Evolutionary conservation across 1,140 invertebrate genomes (phyloP), one percentile per base, ranked within the genome.

Genomic region (Drosophila ercepeae): DNA sequence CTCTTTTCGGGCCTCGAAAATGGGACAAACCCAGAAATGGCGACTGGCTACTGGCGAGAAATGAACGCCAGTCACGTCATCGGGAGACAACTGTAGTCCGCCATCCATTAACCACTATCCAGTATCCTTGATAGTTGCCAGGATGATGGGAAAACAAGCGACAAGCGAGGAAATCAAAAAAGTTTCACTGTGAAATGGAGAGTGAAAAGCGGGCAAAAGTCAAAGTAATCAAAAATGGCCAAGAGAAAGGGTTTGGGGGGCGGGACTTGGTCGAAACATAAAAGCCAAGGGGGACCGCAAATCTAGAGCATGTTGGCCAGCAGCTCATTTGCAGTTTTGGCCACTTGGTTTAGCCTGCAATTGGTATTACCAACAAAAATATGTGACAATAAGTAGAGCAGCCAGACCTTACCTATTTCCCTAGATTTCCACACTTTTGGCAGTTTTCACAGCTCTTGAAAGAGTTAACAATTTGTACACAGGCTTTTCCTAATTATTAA

Each of bases 41-140:
- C 32, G 9, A 34, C 32, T 25, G 7, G n/a, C 5, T 4, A 25
- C 23, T 25, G 23, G 23, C 5, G 23, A 25, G 11, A 58, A 77
- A 83, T 75, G 59, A 50, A 58, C 44, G 46, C 42, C 27, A 68
- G 75, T 79, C 79, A 79, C 76, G 71, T 86, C 65, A 84, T 18
- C 18, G 58, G 27, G 50, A 21, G 52, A 75, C 72, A 75, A 67
- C 46, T 53, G 61, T 52, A 67, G 34, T 42, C n/a, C 53, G 16
- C 13, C 4, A 4, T 13, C 36, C 13, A 41, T 14, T 16, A 16
- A 16, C 4, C 44, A 3, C 34, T 19, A 8, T 18, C 23, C 19
- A 23, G 18, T 19, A 49, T 61, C 55, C 55, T 32, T 42, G 21
- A 42, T 29, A 27, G 23, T 44, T 55, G 46, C 9, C 8, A 18